A percentile compares a stretch with the other conserved stretches of the same genome.
These are phyloP conservation scores for Cephalotes varians DNA, from an alignment of 2,888 invertebrate species.

Conservation along the genomic window DNA sequence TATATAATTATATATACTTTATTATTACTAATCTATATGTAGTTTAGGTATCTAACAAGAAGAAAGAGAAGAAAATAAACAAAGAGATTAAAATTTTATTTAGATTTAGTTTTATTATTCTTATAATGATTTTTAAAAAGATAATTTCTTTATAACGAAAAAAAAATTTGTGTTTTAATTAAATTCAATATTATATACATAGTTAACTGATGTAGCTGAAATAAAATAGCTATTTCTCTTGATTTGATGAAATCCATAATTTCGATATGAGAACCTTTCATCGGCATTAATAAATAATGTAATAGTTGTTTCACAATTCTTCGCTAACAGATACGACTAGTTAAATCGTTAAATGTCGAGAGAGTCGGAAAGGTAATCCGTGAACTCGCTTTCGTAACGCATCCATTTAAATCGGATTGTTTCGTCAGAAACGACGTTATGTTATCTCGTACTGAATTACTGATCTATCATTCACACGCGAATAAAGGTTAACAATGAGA, in stretches of 20 bases:
- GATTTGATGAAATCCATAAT: background rate
- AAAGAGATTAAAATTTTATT: background rate
- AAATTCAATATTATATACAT: background rate
- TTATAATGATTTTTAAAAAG: background rate
- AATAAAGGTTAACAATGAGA: slow-evolving; percentile 3
- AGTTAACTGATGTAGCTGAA: too few relatives aligned
- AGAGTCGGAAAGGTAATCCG: background rate
- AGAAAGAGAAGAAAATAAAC: background rate
- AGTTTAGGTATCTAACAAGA: background rate
- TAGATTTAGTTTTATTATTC: background rate
- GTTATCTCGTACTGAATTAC: slow-evolving; percentile 21
- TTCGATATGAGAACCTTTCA: background rate
- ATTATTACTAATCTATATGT: too few relatives aligned
- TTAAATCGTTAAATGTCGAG: slow-evolving; percentile 36
- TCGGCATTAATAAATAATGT: background rate
- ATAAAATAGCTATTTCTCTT: background rate
- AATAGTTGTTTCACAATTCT: background rate
- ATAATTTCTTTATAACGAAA: background rate
- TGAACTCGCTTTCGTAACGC: slow-evolving; percentile 19
- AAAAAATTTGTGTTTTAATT: background rate
- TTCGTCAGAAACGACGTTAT: slow-evolving; percentile 16
- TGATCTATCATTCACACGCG: slow-evolving; percentile 5
- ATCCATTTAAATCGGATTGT: slow-evolving; percentile 22
- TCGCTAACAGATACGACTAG: background rate
- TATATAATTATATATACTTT: background rate